phyloP scores from a whole-genome alignment of 1,140 invertebrate species.

The Ylistrum balloti region DNA sequence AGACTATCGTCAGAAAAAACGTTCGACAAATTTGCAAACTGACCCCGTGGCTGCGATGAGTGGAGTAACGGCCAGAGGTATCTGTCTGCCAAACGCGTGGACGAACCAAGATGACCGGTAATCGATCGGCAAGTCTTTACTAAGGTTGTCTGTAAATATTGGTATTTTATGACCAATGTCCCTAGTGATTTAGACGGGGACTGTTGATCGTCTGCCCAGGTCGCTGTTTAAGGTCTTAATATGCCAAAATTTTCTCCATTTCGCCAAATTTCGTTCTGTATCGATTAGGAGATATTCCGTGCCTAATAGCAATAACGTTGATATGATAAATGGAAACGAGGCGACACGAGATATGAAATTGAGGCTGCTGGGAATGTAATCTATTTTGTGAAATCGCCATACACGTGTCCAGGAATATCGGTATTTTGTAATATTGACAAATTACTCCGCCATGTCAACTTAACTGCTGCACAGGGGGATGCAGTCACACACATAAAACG shows the following conservation, averaged over 20 bases:
- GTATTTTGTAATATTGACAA: not conserved
- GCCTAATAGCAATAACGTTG: not conserved
- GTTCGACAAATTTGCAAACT: conserved; percentile 23
- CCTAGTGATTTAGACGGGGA: not conserved
- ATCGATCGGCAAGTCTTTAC: not conserved
- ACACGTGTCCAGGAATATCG: not conserved
- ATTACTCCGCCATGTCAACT: not conserved
- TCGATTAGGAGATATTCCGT: not conserved
- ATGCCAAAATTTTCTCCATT: not conserved
- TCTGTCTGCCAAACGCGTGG: not conserved
- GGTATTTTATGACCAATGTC: not conserved
- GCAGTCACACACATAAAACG: not conserved
- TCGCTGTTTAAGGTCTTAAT: conserved; percentile 23
- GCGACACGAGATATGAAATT: not conserved
- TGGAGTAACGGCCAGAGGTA: conserved; percentile 22
- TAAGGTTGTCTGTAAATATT: conserved; percentile 3
- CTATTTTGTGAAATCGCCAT: not conserved
- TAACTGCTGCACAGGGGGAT: not conserved
- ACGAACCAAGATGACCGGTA: not conserved
- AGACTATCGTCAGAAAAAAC: not conserved
- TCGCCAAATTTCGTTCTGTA: not conserved
- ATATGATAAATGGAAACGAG: not conserved
- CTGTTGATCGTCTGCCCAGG: not conserved
- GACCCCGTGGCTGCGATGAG: not conserved
- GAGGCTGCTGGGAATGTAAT: not conserved